A percentile compares a stretch with the other conserved stretches of the same genome.
phyloP scores from a whole-genome alignment of 1,140 invertebrate genomes.

The Globodera ellingtonae region DNA sequence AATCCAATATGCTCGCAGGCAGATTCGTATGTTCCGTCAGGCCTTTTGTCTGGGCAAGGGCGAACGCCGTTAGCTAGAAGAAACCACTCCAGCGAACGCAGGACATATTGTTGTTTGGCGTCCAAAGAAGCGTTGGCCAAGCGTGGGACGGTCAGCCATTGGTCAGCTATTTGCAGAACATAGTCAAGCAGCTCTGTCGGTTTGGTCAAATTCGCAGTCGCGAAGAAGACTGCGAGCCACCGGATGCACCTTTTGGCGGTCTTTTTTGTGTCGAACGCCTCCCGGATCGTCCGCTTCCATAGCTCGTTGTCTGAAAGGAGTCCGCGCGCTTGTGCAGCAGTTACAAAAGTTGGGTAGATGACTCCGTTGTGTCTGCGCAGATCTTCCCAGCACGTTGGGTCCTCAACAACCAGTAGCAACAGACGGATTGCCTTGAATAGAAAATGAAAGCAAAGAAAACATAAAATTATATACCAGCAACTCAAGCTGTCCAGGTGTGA shows the following conservation, averaged over 20 bases:
- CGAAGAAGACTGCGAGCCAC: too few species aligned
- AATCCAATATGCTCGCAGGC: background rate
- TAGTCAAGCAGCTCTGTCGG: background rate
- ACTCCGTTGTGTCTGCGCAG: background rate
- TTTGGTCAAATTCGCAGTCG: background rate
- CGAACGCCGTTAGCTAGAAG: background rate
- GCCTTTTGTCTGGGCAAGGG: background rate
- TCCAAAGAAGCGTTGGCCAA: background rate
- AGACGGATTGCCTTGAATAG: background rate
- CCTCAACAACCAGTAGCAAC: background rate
- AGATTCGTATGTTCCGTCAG: background rate
- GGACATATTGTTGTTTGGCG: background rate
- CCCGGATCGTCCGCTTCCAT: background rate
- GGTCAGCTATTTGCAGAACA: background rate
- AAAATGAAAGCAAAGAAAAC: too few species aligned
- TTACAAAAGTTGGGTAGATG: background rate
- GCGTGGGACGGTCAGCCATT: background rate
- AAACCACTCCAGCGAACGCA: conserved; percentile 2
- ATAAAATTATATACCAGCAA: too few species aligned
- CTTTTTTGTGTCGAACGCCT: background rate
- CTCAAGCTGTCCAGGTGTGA: background rate
- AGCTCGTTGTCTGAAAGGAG: background rate
- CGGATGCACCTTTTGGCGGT: background rate
- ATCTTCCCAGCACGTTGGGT: conserved; percentile 7
- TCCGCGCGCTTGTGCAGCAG: background rate